A percentile compares a stretch with the other conserved stretches of the same genome.
Evolutionary conservation across 37 sponge, comb jelly and placozoan genomes (phyloP).

Genomic region (Chondrosia reniformis): DNA sequence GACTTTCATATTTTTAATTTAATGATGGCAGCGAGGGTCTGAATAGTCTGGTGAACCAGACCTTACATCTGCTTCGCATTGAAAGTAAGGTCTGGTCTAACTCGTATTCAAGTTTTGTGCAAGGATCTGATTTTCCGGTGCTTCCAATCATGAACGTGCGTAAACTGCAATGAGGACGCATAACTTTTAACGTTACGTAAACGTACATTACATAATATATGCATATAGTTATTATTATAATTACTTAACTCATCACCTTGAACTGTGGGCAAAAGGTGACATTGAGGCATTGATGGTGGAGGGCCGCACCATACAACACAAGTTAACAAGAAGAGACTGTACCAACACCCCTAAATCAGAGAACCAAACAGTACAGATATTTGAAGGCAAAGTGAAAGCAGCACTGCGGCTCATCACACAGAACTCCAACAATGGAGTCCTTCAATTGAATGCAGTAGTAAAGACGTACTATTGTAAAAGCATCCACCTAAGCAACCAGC

Average conservation of each 20-base stretch:
- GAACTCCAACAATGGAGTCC: not conserved
- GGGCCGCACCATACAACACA: not conserved
- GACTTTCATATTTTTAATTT: too few relatives aligned
- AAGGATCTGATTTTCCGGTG: not conserved
- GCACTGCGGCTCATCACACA: conserved; percentile 1
- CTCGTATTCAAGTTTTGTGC: not conserved
- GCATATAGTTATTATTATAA: too few relatives aligned
- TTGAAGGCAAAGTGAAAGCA: conserved; percentile 18
- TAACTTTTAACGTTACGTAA: too few relatives aligned
- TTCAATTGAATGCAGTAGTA: not conserved
- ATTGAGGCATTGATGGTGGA: not conserved
- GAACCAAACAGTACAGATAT: not conserved
- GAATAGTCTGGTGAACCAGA: too few relatives aligned
- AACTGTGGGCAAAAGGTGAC: not conserved
- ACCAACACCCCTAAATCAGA: not conserved
- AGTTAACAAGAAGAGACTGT: not conserved
- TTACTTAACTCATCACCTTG: not conserved
- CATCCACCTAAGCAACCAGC: conserved; percentile 10
- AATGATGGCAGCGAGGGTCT: too few relatives aligned
- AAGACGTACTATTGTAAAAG: not conserved
- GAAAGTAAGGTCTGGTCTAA: not conserved
- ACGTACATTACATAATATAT: too few relatives aligned
- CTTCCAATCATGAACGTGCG: not conserved
- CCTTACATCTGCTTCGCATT: too few relatives aligned
- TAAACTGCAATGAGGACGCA: too few relatives aligned